Evolutionary conservation across 2,888 invertebrate genomes (phyloP).

Genomic region (Timandra comae): DNA sequence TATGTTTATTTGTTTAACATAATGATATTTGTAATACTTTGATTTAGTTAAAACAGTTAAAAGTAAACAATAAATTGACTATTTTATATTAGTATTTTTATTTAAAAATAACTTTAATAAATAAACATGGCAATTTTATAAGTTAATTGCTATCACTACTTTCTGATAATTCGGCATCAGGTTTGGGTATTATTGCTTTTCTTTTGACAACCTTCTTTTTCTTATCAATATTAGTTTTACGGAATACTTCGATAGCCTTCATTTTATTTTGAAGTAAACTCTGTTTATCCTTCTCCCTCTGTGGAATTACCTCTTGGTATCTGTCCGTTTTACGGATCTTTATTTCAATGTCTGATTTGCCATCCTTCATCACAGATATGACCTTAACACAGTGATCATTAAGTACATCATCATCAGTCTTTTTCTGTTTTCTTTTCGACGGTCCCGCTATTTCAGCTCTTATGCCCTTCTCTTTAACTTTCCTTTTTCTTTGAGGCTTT

Average conservation of each 20-base stretch:
- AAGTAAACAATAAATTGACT: constrained; percentile 67
- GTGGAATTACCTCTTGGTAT: constrained; percentile 81
- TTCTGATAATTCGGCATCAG: constrained; percentile 81
- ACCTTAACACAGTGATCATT: constrained; percentile 42
- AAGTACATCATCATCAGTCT: constrained; percentile 31
- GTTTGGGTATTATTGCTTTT: constrained; percentile 66
- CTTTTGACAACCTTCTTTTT: constrained; percentile 63
- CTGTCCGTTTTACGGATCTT: constrained; percentile 53
- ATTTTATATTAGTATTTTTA: constrained; percentile 51
- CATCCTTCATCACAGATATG: constrained; percentile 36
- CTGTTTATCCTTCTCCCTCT: constrained; percentile 81
- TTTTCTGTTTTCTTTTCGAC: constrained; percentile 36
- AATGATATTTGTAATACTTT: constrained; percentile 35
- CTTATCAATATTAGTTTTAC: constrained; percentile 80
- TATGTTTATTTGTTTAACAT: neutral
- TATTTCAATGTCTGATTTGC: constrained; percentile 41
- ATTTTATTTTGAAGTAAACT: constrained; percentile 81
- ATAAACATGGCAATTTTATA: too few species aligned
- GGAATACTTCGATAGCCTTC: constrained; percentile 84
- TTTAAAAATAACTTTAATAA: constrained; percentile 19
- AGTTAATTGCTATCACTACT: constrained; percentile 75
- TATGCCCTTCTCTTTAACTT: constrained; percentile 31
- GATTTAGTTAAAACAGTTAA: constrained; percentile 45
- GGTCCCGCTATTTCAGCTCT: constrained; percentile 29
- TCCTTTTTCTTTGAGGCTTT: constrained; percentile 13